These are phyloP conservation scores for Halcyon malimbica DNA, from an alignment of 2,113 vertebrate species.

Conservation along the genomic window DNA sequence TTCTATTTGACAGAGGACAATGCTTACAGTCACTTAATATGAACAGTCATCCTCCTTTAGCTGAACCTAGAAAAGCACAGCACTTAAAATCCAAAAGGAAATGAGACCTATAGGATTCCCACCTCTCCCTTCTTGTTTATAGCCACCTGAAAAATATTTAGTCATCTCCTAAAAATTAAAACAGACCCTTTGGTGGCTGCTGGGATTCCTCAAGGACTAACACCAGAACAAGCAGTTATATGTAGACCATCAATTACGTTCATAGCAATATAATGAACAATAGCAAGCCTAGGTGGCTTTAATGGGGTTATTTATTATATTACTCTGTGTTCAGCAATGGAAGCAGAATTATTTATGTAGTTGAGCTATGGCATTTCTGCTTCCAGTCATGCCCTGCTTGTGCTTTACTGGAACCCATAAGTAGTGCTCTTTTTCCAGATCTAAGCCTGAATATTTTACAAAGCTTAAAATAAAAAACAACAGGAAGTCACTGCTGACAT, in stretches of 20 bases:
- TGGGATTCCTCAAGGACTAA: not conserved
- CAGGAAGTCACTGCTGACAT: not conserved
- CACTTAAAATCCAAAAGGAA: not conserved
- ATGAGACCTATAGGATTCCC: not conserved
- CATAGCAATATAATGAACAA: not conserved
- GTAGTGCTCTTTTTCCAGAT: not conserved
- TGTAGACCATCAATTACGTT: not conserved
- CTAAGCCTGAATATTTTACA: not conserved
- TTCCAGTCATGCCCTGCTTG: not conserved
- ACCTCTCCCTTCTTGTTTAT: not conserved
- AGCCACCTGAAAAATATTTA: not conserved
- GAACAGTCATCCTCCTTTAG: not conserved
- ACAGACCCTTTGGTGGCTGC: not conserved
- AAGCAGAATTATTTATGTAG: conserved; percentile 42
- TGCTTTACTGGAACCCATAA: not conserved
- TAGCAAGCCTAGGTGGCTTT: conserved; percentile 1
- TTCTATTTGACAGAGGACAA: not conserved
- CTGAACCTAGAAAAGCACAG: not conserved
- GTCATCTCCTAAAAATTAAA: conserved; percentile 9
- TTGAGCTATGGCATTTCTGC: not conserved
- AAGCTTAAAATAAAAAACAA: not conserved
- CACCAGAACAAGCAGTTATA: not conserved
- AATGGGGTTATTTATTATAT: conserved; percentile 43
- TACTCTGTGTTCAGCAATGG: not conserved
- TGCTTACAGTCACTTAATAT: not conserved